Base-by-base conservation (phyloP, 2,888 invertebrate species). In the Apocheima hispidaria region DNA sequence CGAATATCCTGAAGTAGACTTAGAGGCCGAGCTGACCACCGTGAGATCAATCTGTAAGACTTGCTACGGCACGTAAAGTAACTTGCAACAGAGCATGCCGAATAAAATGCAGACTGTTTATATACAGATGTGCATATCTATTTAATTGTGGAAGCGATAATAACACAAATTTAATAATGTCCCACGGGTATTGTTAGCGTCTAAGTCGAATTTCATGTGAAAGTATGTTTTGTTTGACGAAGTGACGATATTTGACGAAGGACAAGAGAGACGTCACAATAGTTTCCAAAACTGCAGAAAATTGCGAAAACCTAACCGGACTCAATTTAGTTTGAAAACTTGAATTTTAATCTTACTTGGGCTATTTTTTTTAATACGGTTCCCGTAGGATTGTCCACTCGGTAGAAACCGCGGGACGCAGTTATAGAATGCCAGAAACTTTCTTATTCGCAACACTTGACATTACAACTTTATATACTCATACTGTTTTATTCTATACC, bases 91-190 rank as follows among this genome's bases (percentile, higher is more conserved):
- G n/a, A n/a, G 4, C 10, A 10, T 2, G 20, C n/a, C 23, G 14
- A 30, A n/a, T 33, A 20, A 30, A n/a, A 18, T 12, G 10, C 46
- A 6, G 30, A 14, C 28, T 4, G 38, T 50, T 38, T 50, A 38
- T 21, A 38, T 38, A 50, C 50, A 38, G 33, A 35, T 10, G 48
- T 49, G 10, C 43, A 33, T 43, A 30, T 38, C 40, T 43, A 49
- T 44, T 46, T 41, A 48, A 57, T 48, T 57, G 53, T 57, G 52
- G 41, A 52, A 57, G 16, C 35, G n/a, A 36, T 36, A 41, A 56
- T 48, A 52, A 46, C 20, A 14, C 44, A 38, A 46, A 28, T 36
- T 18, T 23, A 48, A 46, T 46, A 55, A 46, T 26, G 38, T 57
- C 57, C 52, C 53, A 62, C 57, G 62, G n/a, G 35, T 48, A 43